phyloP scores from a whole-genome alignment of 64 coral and sea anemone species.

The Stylophora pistillata region DNA sequence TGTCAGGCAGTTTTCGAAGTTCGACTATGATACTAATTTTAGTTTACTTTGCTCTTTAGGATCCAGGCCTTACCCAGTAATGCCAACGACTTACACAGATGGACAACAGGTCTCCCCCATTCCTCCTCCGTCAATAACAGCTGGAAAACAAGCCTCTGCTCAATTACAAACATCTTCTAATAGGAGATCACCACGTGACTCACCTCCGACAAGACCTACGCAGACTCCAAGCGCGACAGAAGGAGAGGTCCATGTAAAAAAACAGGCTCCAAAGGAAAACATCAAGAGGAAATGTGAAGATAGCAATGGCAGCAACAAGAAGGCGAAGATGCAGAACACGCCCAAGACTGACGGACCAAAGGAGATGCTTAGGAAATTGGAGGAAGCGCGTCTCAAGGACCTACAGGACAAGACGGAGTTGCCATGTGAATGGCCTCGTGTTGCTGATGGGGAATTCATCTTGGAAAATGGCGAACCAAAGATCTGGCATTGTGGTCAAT shows the following conservation, averaged over 20 bases:
- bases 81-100: background rate
- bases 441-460: slow-evolving; percentile 21
- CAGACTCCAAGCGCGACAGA: background rate
- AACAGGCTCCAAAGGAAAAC: slow-evolving; percentile 9
- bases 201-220: background rate
- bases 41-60: background rate
- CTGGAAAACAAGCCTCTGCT: background rate
- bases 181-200: slow-evolving; percentile 6
- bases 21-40: background rate
- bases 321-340: background rate
- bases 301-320: slow-evolving; percentile 1
- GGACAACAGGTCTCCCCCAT: slow-evolving; percentile 8
- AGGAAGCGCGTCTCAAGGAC: background rate
- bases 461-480: slow-evolving; percentile 52
- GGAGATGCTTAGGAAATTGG: slow-evolving; percentile 9
- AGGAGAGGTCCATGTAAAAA: background rate
- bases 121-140: background rate
- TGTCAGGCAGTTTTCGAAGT: too few species aligned
- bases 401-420: background rate
- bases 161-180: background rate
- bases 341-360: background rate
- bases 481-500: slow-evolving; percentile 61
- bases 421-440: slow-evolving; percentile 22
- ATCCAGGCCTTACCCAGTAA: slow-evolving; percentile 11
- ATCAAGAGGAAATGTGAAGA: slow-evolving; percentile 14